Evolutionary conservation across 2,888 invertebrate species (phyloP).

Genomic region (Gnatocerus cornutus): DNA sequence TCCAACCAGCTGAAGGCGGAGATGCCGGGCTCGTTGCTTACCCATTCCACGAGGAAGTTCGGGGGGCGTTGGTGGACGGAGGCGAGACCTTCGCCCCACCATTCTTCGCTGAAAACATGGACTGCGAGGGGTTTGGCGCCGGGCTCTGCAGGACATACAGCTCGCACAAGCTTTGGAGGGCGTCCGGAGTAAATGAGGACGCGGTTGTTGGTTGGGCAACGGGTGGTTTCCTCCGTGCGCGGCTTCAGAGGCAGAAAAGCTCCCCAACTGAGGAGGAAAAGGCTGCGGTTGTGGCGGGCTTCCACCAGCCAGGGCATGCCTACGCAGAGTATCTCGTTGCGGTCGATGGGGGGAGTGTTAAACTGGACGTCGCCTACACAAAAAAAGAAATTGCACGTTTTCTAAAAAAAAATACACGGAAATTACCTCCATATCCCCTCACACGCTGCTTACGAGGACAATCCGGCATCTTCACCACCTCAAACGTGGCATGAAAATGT

Average conservation of each 20-base stretch:
- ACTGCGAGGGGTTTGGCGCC: constrained; percentile 80
- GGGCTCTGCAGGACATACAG: constrained; percentile 83
- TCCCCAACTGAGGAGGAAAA: constrained; percentile 89
- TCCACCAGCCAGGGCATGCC: constrained; percentile 86
- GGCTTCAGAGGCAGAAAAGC: constrained; percentile 80
- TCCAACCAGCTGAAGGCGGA: constrained; percentile 88
- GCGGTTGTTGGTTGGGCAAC: constrained; percentile 85
- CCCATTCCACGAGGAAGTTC: constrained; percentile 79
- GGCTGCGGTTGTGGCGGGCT: constrained; percentile 85
- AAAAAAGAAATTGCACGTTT: too few relatives aligned
- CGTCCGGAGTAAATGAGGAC: constrained; percentile 87
- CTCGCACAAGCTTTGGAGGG: constrained; percentile 77
- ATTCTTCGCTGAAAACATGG: constrained; percentile 87
- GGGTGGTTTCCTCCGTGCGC: constrained; percentile 75
- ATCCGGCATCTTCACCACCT: constrained; percentile 77
- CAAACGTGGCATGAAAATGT: constrained; percentile 84
- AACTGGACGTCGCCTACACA: constrained; percentile 77
- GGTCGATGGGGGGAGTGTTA: constrained; percentile 76
- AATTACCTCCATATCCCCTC: constrained; percentile 69
- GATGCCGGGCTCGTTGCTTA: constrained; percentile 81
- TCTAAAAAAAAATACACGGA: not conserved
- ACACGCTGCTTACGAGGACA: constrained; percentile 79
- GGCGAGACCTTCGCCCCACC: constrained; percentile 74
- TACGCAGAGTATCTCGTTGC: constrained; percentile 80
- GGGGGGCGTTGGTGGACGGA: constrained; percentile 72